Conservation (phyloP, 2,888 invertebrate species). For the Brassicogethes aeneus region DNA sequence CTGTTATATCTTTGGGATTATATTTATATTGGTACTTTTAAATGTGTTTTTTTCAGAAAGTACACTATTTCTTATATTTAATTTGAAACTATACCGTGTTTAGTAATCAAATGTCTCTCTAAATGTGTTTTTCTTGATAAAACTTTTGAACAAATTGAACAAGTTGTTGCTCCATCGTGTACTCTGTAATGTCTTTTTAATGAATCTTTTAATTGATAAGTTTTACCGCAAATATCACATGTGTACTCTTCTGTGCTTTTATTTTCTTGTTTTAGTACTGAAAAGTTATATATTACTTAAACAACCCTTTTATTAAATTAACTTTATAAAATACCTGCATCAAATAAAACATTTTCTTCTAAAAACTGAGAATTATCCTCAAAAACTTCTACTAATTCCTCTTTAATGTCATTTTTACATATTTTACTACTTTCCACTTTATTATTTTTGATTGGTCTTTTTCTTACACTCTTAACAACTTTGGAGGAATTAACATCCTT, state of each 20-base stretch:
- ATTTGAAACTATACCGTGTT: no score
- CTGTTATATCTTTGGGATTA: no score
- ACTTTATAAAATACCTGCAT: slow-evolving; percentile 3
- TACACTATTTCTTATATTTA: no score
- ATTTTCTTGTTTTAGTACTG: no score
- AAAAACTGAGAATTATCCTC: slow-evolving; percentile 9
- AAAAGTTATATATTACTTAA: no score
- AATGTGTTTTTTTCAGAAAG: no score
- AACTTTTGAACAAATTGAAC: slow-evolving; percentile 19
- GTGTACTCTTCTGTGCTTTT: slow-evolving; percentile 5
- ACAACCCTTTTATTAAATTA: neutral
- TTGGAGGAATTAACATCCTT: no score
- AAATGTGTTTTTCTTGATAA: slow-evolving; percentile 22
- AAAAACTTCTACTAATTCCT: slow-evolving; percentile 11
- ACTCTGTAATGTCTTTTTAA: slow-evolving; percentile 15
- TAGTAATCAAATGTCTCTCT: slow-evolving; percentile 15
- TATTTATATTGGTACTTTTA: no score
- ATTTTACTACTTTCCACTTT: no score
- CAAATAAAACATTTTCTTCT: slow-evolving; percentile 3
- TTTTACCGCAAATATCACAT: slow-evolving; percentile 15
- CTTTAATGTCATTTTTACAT: neutral
- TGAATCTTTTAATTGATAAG: slow-evolving; percentile 10
- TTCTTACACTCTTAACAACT: no score
- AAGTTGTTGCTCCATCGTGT: slow-evolving; percentile 19
- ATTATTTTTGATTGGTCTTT: no score